Conservation (phyloP, 2,113 vertebrate genomes). For the Prolemur simus region DNA sequence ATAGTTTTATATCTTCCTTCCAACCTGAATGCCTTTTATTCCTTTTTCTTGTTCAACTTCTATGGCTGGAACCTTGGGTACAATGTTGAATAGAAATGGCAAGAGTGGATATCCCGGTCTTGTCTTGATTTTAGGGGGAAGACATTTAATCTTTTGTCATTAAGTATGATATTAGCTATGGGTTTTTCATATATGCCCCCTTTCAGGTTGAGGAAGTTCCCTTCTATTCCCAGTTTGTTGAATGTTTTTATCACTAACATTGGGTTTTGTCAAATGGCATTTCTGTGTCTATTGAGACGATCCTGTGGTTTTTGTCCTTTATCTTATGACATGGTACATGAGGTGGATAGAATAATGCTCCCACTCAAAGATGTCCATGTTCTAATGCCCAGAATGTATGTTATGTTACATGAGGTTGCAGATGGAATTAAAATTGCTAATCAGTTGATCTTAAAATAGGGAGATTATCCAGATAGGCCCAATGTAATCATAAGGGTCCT, state of each 20-base stretch:
- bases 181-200: background rate
- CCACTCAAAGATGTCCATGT: background rate
- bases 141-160: background rate
- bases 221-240: background rate
- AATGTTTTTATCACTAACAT: background rate
- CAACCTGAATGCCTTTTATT: background rate
- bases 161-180: background rate
- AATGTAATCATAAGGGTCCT: background rate
- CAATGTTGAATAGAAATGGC: background rate
- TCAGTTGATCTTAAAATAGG: background rate
- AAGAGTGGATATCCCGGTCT: background rate
- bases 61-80: background rate
- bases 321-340: background rate
- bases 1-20: background rate
- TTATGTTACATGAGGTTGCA: background rate
- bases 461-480: background rate
- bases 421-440: slow-evolving; percentile 7
- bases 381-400: background rate
- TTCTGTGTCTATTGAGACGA: background rate
- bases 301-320: background rate
- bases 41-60: background rate
- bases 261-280: background rate
- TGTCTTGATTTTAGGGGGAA: background rate
- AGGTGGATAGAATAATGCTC: background rate
- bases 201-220: background rate